Conservation (phyloP, 2,113 vertebrate genomes). For the Engraulis encrasicolus region DNA sequence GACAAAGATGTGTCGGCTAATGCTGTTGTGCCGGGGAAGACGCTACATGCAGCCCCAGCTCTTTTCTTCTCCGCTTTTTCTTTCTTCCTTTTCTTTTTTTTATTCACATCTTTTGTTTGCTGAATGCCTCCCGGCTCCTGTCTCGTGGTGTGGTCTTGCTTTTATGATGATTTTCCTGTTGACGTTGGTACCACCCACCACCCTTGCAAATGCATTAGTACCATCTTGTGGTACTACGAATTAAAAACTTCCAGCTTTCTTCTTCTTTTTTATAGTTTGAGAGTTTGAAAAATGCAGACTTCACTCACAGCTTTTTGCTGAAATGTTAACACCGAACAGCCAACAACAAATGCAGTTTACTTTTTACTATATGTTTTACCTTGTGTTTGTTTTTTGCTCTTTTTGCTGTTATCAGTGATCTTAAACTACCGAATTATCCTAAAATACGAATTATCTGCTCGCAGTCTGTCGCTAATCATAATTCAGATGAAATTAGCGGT, state of each 20-base stretch:
- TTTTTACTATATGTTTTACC: neutral
- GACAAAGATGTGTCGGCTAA: constrained; percentile 1
- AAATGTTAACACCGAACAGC: neutral
- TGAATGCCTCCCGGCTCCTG: neutral
- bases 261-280: too few relatives aligned
- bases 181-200: too few relatives aligned
- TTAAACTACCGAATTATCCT: neutral
- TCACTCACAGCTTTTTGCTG: neutral
- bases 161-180: neutral
- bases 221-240: neutral
- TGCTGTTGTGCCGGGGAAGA: neutral
- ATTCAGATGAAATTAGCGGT: neutral
- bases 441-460: neutral
- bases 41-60: neutral
- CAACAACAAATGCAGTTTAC: neutral
- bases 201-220: neutral
- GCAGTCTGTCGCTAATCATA: neutral
- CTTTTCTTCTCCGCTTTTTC: neutral
- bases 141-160: neutral
- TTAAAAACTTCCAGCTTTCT: neutral
- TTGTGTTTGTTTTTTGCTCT: neutral
- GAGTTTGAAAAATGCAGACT: neutral
- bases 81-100: too few relatives aligned
- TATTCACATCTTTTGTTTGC: neutral
- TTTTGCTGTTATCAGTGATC: neutral